Percentiles rank a stretch among this genome's conserved stretches.
Evolutionary conservation across 2,888 invertebrate genomes (phyloP).

Genomic region (Heliothis peltigera): DNA sequence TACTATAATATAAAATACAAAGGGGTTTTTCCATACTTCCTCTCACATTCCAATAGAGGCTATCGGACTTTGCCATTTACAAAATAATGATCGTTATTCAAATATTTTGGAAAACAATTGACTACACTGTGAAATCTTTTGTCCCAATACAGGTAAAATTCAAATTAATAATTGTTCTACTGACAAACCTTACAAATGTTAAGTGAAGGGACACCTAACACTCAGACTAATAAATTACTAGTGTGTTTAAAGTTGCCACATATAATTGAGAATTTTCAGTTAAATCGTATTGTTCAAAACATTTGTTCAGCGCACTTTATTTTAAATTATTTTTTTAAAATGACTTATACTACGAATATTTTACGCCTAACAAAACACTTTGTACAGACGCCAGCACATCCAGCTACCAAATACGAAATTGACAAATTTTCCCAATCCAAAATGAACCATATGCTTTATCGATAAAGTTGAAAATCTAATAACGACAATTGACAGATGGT

Average conservation of each 20-base stretch:
- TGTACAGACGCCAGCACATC: no score
- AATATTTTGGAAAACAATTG: neutral
- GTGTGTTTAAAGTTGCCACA: slow-evolving; percentile 23
- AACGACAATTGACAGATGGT: no score
- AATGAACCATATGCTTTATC: no score
- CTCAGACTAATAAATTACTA: slow-evolving; percentile 48
- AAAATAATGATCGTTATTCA: neutral
- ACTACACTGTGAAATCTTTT: slow-evolving; percentile 2
- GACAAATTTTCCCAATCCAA: no score
- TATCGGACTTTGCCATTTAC: neutral
- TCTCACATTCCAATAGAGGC: neutral
- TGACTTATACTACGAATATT: no score
- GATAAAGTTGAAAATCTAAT: no score
- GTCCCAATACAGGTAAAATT: slow-evolving; percentile 4
- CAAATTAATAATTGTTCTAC: slow-evolving; percentile 15
- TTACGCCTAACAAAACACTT: no score
- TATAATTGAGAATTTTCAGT: slow-evolving; percentile 4
- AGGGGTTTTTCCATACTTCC: neutral
- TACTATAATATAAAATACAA: neutral
- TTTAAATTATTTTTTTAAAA: no score
- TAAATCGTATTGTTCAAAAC: slow-evolving; percentile 7
- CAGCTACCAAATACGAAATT: no score
- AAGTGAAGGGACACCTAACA: slow-evolving; percentile 67
- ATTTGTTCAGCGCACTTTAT: neutral
- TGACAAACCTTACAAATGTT: slow-evolving; percentile 29